Conservation (phyloP, 2,888 invertebrate species). For the Strigamia maritima region DNA sequence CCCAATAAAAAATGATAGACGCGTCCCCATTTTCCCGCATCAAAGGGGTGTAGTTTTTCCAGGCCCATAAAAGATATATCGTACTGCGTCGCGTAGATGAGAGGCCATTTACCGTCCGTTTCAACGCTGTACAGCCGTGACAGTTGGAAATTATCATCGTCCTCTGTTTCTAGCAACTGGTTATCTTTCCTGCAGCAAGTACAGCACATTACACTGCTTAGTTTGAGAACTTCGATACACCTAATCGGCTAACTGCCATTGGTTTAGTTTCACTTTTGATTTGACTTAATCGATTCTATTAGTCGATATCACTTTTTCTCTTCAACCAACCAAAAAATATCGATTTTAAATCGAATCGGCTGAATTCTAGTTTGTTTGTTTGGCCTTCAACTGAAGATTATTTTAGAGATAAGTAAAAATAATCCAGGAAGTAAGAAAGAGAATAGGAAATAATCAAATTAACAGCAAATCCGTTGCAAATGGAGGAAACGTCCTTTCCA, state of each 20-base stretch:
- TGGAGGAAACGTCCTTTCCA: background rate
- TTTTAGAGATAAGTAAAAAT: background rate
- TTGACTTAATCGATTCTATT: background rate
- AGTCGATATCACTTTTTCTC: background rate
- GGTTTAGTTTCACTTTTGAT: conserved; percentile 11
- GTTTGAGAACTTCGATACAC: background rate
- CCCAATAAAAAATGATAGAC: conserved; percentile 58
- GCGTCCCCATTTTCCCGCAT: conserved; percentile 80
- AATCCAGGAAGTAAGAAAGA: no score
- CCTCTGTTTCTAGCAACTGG: background rate
- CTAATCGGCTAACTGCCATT: background rate
- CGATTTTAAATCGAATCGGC: background rate
- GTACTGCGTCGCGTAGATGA: conserved; percentile 73
- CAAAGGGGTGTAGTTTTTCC: conserved; percentile 82
- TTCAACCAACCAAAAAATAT: background rate
- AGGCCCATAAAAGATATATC: conserved; percentile 76
- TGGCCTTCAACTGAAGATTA: background rate
- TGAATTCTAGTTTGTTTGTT: background rate
- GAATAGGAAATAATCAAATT: background rate
- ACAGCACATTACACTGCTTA: background rate
- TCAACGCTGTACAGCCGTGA: conserved; percentile 2
- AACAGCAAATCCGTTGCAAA: background rate
- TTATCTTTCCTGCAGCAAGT: background rate
- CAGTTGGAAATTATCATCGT: background rate
- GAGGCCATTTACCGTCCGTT: conserved; percentile 61